A percentile compares a stretch with the other conserved stretches of the same genome.
Conservation (phyloP, 2,888 invertebrate species). For the Caenorhabditis sp. region DNA sequence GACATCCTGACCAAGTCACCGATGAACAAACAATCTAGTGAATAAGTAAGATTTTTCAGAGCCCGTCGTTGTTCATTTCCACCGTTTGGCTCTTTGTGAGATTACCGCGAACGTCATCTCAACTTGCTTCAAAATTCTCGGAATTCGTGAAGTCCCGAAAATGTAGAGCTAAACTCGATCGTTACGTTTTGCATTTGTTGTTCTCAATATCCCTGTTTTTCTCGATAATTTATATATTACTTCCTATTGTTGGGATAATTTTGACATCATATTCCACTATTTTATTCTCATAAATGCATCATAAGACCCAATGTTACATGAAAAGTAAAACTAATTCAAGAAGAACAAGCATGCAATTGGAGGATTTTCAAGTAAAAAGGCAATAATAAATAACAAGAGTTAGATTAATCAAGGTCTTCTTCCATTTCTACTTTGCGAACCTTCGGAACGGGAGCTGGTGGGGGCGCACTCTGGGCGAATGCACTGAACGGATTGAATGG, state of each 20-base stretch:
- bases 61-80: constrained; percentile 87
- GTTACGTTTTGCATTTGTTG: background rate
- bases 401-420: constrained; percentile 50
- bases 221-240: background rate
- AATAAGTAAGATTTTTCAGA: too few relatives aligned
- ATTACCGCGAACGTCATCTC: constrained; percentile 92
- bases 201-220: constrained; percentile 10
- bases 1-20: too few relatives aligned
- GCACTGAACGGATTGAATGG: constrained; percentile 10
- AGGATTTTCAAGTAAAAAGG: constrained; percentile 4
- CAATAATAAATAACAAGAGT: background rate
- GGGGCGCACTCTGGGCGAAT: background rate
- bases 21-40: too few relatives aligned
- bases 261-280: constrained; percentile 5
- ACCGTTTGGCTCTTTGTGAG: constrained; percentile 93
- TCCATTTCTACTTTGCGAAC: constrained; percentile 38
- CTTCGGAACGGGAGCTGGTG: constrained; percentile 5
- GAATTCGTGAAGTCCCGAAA: constrained; percentile 92
- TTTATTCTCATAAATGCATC: constrained; percentile 11
- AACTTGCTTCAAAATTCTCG: constrained; percentile 92
- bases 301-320: constrained; percentile 23
- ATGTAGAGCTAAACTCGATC: constrained; percentile 87
- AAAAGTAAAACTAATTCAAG: background rate
- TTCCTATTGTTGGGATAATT: background rate
- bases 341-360: constrained; percentile 23